Percentiles rank a stretch among this genome's conserved stretches.
Evolutionary conservation across 2,888 invertebrate species (phyloP).

Genomic region (Agapostemon virescens): DNA sequence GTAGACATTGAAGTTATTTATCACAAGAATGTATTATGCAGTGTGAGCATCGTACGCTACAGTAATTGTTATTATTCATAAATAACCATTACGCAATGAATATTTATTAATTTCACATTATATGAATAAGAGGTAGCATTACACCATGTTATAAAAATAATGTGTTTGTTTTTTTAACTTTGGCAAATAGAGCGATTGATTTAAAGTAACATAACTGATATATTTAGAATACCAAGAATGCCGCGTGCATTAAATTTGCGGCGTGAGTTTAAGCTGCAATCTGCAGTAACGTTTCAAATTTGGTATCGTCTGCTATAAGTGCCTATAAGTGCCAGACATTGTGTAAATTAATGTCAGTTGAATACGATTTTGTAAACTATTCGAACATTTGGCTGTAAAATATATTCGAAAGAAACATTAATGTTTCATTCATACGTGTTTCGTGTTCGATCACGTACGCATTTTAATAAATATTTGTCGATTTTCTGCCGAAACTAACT

Average conservation of each 20-base stretch:
- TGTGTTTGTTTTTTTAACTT: not conserved
- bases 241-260: slow-evolving; percentile 35
- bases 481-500: not conserved
- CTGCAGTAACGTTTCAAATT: slow-evolving; percentile 50
- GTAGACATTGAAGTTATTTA: not conserved
- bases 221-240: slow-evolving; percentile 19
- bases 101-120: not conserved
- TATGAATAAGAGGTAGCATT: not conserved
- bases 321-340: not conserved
- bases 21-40: not conserved
- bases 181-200: not conserved
- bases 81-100: not conserved
- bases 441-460: not conserved
- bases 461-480: slow-evolving; percentile 26
- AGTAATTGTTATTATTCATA: not conserved
- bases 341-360: slow-evolving; percentile 16
- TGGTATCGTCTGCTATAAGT: slow-evolving; percentile 36
- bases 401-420: not conserved
- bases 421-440: slow-evolving; percentile 10
- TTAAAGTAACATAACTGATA: not conserved
- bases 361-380: slow-evolving; percentile 9
- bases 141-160: not conserved
- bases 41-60: not conserved
- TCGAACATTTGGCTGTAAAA: slow-evolving; percentile 20
- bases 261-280: slow-evolving; percentile 30